Conservation (phyloP, 2,888 invertebrate genomes). For the Cenopis cana region DNA sequence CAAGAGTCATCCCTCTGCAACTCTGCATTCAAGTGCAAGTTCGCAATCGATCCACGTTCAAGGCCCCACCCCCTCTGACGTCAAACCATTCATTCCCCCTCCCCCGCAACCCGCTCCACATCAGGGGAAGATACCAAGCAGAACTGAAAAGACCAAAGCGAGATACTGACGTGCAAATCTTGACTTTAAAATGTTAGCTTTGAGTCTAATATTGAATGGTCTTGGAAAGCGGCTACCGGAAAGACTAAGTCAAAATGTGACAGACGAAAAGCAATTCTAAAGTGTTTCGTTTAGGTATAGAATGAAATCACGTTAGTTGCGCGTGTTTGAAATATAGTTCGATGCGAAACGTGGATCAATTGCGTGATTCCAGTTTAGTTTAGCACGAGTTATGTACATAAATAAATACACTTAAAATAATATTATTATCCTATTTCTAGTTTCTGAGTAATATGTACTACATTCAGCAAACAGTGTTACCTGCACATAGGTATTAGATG, state of each 20-base stretch:
- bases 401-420: not conserved
- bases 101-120: slow-evolving; percentile 31
- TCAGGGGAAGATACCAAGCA: slow-evolving; percentile 4
- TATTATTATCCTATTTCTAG: slow-evolving; percentile 1
- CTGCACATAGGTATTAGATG: no score
- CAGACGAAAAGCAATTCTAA: not conserved
- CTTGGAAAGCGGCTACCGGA: not conserved
- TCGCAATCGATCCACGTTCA: slow-evolving; percentile 60
- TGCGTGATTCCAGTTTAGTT: not conserved
- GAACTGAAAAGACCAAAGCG: not conserved
- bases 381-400: not conserved
- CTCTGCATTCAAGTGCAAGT: slow-evolving; percentile 55
- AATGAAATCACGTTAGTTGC: not conserved
- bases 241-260: not conserved
- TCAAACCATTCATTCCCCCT: slow-evolving; percentile 39
- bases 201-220: not conserved
- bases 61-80: slow-evolving; percentile 47
- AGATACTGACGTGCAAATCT: not conserved
- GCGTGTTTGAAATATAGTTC: not conserved
- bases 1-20: slow-evolving; percentile 43
- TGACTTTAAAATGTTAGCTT: not conserved
- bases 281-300: not conserved
- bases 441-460: not conserved
- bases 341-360: not conserved
- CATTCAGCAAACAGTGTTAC: no score